Evolutionary conservation across 2,888 invertebrate species (phyloP), one percentile per base, ranked within the genome.

Genomic region (Torymus texanus): DNA sequence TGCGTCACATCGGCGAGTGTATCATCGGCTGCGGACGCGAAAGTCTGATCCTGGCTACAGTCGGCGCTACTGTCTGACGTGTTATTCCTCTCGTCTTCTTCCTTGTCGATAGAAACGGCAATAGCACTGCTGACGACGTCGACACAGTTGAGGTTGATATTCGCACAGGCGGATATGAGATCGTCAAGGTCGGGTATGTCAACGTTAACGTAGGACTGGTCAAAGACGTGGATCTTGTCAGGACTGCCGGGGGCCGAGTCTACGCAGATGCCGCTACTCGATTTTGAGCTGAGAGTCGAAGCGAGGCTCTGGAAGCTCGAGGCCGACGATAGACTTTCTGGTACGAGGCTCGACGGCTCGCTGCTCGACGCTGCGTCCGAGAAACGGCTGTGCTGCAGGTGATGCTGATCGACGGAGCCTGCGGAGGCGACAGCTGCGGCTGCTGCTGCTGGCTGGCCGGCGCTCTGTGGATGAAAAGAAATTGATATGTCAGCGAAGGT

Each of bases 251-350:
- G 68, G 2, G 61, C 53, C 5, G 83, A 84, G 56, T 87, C 86
- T 1, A 77, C 65, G 80, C 85, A 85, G 65, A 86, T 85, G 14
- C 86, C 86, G 61, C 85, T 87, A 81, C 85, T 87, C 74, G 86
- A 86, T 71, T 88, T 89, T 14, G 84, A 85, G 75, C 87, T 88
- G 12, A 85, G 79, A 2, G 84, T 87, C 62, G 87, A 87, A 24
- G 83, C 83, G 58, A 88, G 81, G 75, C 89, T 89, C 58, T 86
- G 88, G 77, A 88, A 87, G 68, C 88, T 89, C 81, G 89, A 88
- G 13, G 87, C 87, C 63, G 88, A 87, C 0, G 88, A 88, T 10
- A 80, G 67, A 16, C 71, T 79, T 14, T 77, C 75, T 5, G 56
- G 79, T 12, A 41, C 70, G 13, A 88, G 74, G 76, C 85, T 87